Conservation (phyloP, 1,140 invertebrate genomes). For the Anagrus nilaparvatae region DNA sequence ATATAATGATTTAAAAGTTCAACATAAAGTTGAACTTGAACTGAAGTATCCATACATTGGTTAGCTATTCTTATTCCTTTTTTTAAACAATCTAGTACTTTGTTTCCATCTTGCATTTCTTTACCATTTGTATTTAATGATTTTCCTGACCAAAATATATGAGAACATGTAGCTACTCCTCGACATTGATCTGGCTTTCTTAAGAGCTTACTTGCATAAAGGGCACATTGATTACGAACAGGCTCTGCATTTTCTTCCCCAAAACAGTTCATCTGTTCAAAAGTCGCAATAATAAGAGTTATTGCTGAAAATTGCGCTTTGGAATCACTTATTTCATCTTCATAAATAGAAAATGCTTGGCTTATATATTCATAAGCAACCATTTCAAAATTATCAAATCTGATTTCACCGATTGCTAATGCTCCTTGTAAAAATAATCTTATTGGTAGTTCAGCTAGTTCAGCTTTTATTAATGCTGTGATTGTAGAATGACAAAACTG, state of each 20-base stretch:
- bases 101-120: slow-evolving; percentile 80
- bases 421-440: slow-evolving; percentile 92
- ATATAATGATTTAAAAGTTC: slow-evolving; percentile 92
- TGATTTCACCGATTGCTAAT: slow-evolving; percentile 81
- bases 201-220: slow-evolving; percentile 88
- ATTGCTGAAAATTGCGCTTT: slow-evolving; percentile 95
- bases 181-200: slow-evolving; percentile 97
- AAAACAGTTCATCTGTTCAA: slow-evolving; percentile 90
- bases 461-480: slow-evolving; percentile 83
- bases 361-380: slow-evolving; percentile 98
- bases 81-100: slow-evolving; percentile 91
- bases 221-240: slow-evolving; percentile 84
- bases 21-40: slow-evolving; percentile 91
- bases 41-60: slow-evolving; percentile 95
- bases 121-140: slow-evolving; percentile 53
- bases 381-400: slow-evolving; percentile 90
- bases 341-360: slow-evolving; percentile 95
- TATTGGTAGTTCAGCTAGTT: slow-evolving; percentile 84
- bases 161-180: slow-evolving; percentile 81
- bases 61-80: slow-evolving; percentile 90
- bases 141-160: slow-evolving; percentile 95
- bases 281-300: slow-evolving; percentile 87
- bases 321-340: slow-evolving; percentile 97
- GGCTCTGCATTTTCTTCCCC: slow-evolving; percentile 96
- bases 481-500: slow-evolving; percentile 96